Conservation (phyloP, 2,888 invertebrate genomes). For the Scaeva pyrastri region DNA sequence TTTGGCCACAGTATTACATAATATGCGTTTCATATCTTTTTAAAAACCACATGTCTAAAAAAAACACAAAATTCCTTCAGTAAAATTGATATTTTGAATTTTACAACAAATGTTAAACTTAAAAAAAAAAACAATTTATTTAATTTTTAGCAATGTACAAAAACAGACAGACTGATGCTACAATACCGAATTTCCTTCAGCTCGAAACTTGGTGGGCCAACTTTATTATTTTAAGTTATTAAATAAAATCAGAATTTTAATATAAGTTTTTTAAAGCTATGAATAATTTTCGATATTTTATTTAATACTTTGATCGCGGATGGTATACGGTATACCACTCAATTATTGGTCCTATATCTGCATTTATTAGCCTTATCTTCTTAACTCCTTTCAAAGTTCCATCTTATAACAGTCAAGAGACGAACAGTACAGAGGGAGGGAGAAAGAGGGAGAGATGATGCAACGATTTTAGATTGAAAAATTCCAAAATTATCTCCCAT, state of each 20-base stretch:
- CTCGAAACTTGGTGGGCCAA: no score
- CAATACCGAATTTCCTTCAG: no score
- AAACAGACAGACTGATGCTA: no score
- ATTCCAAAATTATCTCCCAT: slow-evolving; percentile 55
- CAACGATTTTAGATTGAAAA: slow-evolving; percentile 47
- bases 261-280: background rate
- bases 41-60: no score
- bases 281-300: slow-evolving; percentile 12
- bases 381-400: background rate
- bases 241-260: slow-evolving; percentile 27
- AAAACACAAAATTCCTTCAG: no score
- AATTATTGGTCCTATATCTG: slow-evolving; percentile 14
- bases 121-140: no score
- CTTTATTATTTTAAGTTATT: no score
- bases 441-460: background rate
- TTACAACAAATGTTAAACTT: no score
- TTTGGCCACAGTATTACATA: no score
- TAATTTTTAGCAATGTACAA: no score
- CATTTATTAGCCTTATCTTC: slow-evolving; percentile 23
- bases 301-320: slow-evolving; percentile 39
- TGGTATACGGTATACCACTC: slow-evolving; percentile 44
- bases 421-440: background rate
- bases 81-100: no score
- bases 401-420: background rate
- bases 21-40: no score